Percentiles rank a stretch among this genome's conserved stretches.
Conservation (phyloP, 2,113 vertebrate genomes). For the Synchiropus splendidus region DNA sequence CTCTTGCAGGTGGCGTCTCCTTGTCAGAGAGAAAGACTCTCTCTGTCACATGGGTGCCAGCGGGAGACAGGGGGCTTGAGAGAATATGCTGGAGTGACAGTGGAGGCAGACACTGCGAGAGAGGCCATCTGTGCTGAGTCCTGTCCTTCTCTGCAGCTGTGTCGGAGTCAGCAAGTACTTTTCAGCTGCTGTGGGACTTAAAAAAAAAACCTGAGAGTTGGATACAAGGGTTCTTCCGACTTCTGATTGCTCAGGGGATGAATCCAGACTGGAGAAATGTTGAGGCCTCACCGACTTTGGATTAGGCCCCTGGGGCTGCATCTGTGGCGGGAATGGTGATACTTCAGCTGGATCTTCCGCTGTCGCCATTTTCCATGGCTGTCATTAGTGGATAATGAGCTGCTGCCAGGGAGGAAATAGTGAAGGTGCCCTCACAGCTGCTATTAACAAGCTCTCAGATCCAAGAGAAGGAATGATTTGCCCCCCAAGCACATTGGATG, state of each 20-base stretch:
- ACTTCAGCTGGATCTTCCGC: slow-evolving; percentile 48
- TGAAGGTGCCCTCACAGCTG: slow-evolving; percentile 42
- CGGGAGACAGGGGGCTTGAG: slow-evolving; percentile 22
- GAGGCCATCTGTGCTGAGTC: slow-evolving; percentile 35
- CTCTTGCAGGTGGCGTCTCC: slow-evolving; percentile 55
- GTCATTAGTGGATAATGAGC: slow-evolving; percentile 61
- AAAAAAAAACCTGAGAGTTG: slow-evolving; percentile 3
- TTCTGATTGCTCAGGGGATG: slow-evolving; percentile 23
- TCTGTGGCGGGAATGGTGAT: slow-evolving; percentile 52
- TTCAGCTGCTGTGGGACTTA: slow-evolving; percentile 14
- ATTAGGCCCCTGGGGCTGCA: slow-evolving; percentile 52
- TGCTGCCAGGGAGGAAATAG: slow-evolving; percentile 43
- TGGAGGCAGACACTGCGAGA: slow-evolving; percentile 9
- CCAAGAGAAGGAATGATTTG: background rate
- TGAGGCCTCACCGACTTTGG: slow-evolving; percentile 40
- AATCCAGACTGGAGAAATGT: slow-evolving; percentile 32
- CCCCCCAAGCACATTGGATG: slow-evolving; percentile 1
- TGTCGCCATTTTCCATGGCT: slow-evolving; percentile 32
- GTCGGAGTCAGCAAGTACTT: slow-evolving; percentile 22
- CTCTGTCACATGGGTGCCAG: slow-evolving; percentile 29
- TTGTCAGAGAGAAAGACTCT: slow-evolving; percentile 24
- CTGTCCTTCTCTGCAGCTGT: slow-evolving; percentile 49
- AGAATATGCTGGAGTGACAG: slow-evolving; percentile 9
- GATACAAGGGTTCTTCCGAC: slow-evolving; percentile 22
- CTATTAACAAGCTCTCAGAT: slow-evolving; percentile 38